These are phyloP conservation scores for Hozukius guyotensis DNA, from an alignment of 2,797 vertebrate genomes.

Conservation along the genomic window DNA sequence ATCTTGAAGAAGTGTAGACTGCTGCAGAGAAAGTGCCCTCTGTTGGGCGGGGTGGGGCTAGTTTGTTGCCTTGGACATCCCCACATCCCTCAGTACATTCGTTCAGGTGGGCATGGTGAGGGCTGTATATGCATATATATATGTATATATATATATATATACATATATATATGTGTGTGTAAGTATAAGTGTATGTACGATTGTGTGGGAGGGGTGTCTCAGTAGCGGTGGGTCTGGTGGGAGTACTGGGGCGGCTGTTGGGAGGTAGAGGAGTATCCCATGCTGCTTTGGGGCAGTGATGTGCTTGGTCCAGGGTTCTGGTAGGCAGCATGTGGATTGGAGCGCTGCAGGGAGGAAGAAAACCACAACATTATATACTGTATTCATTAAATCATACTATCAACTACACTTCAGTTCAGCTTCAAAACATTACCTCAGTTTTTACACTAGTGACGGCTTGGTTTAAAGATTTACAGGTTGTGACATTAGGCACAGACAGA, in stretches of 20 bases:
- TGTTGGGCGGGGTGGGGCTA: slow-evolving; percentile 24
- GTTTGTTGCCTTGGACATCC: slow-evolving; percentile 52
- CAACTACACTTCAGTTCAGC: background rate
- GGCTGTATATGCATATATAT: slow-evolving; percentile 35
- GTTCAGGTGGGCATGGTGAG: slow-evolving; percentile 70
- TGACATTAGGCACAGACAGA: background rate
- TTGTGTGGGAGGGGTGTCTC: slow-evolving; percentile 76
- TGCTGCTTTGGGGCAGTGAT: slow-evolving; percentile 99
- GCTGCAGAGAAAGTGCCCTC: slow-evolving; percentile 66
- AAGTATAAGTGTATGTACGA: background rate
- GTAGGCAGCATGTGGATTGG: slow-evolving; percentile 99
- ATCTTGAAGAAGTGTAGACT: slow-evolving; percentile 51
- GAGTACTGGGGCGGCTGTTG: slow-evolving; percentile 99
- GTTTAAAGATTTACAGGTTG: background rate
- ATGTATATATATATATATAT: background rate
- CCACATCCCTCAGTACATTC: slow-evolving; percentile 81
- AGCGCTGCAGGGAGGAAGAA: slow-evolving; percentile 85
- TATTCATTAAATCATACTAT: background rate
- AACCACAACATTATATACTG: background rate
- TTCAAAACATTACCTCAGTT: background rate
- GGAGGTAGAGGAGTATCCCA: slow-evolving; percentile 99
- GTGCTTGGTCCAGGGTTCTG: slow-evolving; percentile 99
- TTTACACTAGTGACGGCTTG: background rate
- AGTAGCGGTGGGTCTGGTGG: slow-evolving; percentile 98
- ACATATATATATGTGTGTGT: background rate